Evolutionary conservation across 1,140 invertebrate species (phyloP).

Genomic region (Temnothorax longispinosus): DNA sequence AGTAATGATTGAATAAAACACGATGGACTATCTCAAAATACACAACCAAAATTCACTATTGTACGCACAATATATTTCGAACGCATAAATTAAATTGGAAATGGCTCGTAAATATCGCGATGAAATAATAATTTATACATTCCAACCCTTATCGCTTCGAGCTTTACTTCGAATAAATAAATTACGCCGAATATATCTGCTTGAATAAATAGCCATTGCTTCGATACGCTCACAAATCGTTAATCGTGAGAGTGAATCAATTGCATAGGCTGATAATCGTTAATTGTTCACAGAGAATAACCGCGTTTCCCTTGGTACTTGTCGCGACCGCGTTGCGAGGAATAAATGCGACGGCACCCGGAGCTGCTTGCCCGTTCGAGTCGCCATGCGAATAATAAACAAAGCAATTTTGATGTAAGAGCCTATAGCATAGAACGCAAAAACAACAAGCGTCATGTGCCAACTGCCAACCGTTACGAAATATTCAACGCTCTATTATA

Average conservation of each 20-base stretch:
- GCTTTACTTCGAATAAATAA: slow-evolving; percentile 15
- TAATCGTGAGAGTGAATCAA: background rate
- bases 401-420: background rate
- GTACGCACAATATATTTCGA: background rate
- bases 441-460: background rate
- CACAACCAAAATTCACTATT: background rate
- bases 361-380: background rate
- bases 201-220: slow-evolving; percentile 3
- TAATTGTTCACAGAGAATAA: slow-evolving; percentile 17
- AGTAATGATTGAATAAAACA: background rate
- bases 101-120: slow-evolving; percentile 18
- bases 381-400: background rate
- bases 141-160: slow-evolving; percentile 13
- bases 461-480: background rate
- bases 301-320: background rate
- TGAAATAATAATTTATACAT: slow-evolving; percentile 25
- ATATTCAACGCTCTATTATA: background rate
- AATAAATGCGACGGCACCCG: background rate
- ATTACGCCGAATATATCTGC: slow-evolving; percentile 5
- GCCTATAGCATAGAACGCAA: too few species aligned
- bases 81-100: slow-evolving; percentile 2
- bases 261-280: slow-evolving; percentile 1
- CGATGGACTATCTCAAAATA: background rate
- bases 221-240: slow-evolving; percentile 17
- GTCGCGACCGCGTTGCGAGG: background rate